Evolutionary conservation across 2,888 invertebrate genomes (phyloP), one percentile per base, ranked within the genome.

Genomic region (Torymus auratus): DNA sequence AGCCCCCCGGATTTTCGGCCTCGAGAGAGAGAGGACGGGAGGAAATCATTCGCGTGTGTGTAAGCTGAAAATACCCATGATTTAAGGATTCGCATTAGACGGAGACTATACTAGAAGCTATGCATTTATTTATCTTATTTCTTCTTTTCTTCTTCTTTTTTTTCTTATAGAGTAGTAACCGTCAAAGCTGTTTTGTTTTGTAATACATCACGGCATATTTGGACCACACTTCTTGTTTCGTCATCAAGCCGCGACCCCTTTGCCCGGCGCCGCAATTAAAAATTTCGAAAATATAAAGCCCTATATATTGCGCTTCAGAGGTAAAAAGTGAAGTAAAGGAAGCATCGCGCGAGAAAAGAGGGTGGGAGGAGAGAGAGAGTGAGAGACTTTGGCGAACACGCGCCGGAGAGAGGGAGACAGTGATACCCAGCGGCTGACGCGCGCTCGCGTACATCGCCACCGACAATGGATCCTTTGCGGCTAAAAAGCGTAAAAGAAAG

Each of bases 391-490:
- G 58, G 50, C 15, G 65, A 67, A 12, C 28, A 41, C 17, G 60
- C 70, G n/a, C 2, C n/a, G n/a, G 28, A 28, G 28, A 28, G 7
- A 28, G 28, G 50, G 69, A 87, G 88, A 88, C 87, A 88, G 86
- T 88, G 90, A 88, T 88, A 89, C 84, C 86, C 84, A 86, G 86
- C 85, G 86, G 87, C 84, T 88, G 86, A 87, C 85, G 55, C 56
- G 69, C 84, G 84, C 86, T 86, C 87, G 86, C 87, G 87, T 89
- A 89, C 88, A 86, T 86, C 85, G 41, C 41, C 86, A 85, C 88
- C 87, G 88, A 90, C 90, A 90, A 90, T 90, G 88, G 89, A 88
- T 88, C 87, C 88, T 90, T 90, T 90, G 87, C 88, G 83, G 87
- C 84, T 85, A 87, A 90, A 88, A 88, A 88, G 87, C 84, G 87